Conservation (phyloP, 2,113 vertebrate species). For the Etheostoma spectabile region DNA sequence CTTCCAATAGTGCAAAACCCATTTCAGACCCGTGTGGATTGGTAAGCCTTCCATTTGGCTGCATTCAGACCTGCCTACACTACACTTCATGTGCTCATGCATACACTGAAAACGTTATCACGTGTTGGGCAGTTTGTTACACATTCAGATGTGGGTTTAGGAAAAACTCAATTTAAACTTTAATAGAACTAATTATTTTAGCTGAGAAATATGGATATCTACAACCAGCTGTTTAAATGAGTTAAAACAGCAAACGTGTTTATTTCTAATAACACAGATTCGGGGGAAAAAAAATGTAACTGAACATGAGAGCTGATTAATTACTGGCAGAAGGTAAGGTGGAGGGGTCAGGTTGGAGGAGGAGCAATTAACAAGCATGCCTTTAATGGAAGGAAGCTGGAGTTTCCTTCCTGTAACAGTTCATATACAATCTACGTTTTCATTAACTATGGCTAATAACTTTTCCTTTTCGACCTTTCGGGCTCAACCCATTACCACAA, state of each 20-base stretch:
- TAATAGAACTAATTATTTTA: neutral
- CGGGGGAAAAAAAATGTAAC: neutral
- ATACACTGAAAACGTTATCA: neutral
- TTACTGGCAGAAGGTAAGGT: neutral
- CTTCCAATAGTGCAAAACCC: constrained; percentile 25
- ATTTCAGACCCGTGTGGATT: constrained; percentile 42
- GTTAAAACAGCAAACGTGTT: neutral
- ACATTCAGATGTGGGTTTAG: neutral
- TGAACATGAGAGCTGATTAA: neutral
- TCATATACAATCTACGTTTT: neutral
- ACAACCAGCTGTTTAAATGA: neutral
- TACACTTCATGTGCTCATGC: constrained; percentile 4
- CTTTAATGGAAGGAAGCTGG: neutral
- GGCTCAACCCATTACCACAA: neutral
- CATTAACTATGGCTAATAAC: neutral
- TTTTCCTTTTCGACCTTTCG: neutral
- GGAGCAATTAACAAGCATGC: neutral
- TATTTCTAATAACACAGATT: neutral
- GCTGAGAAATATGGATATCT: neutral
- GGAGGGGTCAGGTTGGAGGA: neutral
- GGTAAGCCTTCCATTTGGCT: constrained; percentile 43
- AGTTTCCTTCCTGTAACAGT: neutral
- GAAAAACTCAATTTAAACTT: neutral
- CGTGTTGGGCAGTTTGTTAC: too few relatives aligned
- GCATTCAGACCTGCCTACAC: constrained; percentile 8